phyloP scores from a whole-genome alignment of 2,888 invertebrate genomes.

The Pecten maximus region DNA sequence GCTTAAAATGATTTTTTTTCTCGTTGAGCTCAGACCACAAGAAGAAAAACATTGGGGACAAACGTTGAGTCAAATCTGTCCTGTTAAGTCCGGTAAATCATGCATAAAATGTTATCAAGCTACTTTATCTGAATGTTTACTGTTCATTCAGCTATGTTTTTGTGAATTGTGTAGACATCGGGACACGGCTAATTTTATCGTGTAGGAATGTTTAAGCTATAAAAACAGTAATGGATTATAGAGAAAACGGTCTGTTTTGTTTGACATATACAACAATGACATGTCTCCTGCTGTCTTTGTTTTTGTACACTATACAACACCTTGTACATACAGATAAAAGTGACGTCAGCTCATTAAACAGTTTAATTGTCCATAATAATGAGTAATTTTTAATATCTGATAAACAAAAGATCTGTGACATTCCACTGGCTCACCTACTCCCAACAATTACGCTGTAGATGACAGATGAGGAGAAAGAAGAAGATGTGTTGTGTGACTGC shows the following conservation, averaged over 20 bases:
- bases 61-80: background rate
- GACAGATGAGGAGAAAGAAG: background rate
- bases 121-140: conserved; percentile 26
- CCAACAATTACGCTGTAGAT: background rate
- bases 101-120: background rate
- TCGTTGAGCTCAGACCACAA: background rate
- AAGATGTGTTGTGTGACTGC: background rate
- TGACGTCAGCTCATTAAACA: background rate
- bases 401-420: background rate
- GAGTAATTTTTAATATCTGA: background rate
- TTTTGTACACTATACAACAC: background rate
- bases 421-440: background rate
- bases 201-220: conserved; percentile 27
- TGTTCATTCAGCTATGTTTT: background rate
- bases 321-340: background rate
- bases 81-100: background rate
- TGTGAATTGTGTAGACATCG: background rate
- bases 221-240: conserved; percentile 31
- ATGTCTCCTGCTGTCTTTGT: background rate
- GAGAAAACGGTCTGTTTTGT: background rate
- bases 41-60: conserved; percentile 4
- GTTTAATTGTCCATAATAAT: background rate
- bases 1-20: conserved; percentile 30
- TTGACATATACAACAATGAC: background rate
- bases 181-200: background rate